phyloP scores from a whole-genome alignment of 2,888 invertebrate genomes.

The Carpatolechia fugitivella region DNA sequence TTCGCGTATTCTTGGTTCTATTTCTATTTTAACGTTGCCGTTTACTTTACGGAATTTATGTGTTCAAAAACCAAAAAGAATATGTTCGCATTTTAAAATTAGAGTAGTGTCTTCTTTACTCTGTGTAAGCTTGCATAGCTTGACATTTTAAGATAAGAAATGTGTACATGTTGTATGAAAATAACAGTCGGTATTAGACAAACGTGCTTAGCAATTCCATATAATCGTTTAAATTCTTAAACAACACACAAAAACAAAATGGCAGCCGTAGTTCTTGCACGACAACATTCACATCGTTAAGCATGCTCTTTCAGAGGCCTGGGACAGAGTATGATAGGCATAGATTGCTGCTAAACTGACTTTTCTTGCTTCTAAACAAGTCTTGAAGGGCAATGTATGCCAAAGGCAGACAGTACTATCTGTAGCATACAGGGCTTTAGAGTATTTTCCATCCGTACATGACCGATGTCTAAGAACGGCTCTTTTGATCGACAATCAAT shows the following conservation, averaged over 20 bases:
- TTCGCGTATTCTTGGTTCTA: conserved; percentile 60
- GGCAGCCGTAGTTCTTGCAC: background rate
- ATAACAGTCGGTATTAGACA: background rate
- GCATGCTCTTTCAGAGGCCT: background rate
- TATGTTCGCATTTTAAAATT: conserved; percentile 33
- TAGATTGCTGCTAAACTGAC: background rate
- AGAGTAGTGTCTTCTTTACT: no score
- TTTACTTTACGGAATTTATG: conserved; percentile 60
- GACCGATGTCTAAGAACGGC: conserved; percentile 50
- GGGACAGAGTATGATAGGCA: background rate
- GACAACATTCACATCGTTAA: conserved; percentile 5
- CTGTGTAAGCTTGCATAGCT: no score
- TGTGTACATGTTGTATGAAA: background rate
- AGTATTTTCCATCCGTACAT: conserved; percentile 49
- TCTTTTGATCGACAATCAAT: conserved; percentile 66
- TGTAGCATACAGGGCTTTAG: conserved; percentile 17
- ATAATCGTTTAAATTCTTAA: background rate
- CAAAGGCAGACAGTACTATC: conserved; percentile 27
- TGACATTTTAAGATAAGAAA: no score
- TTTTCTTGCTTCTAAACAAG: no score
- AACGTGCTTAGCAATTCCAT: background rate
- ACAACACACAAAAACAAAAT: conserved; percentile 1
- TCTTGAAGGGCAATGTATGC: conserved; percentile 22
- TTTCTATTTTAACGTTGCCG: conserved; percentile 61
- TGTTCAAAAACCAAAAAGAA: conserved; percentile 48